Conservation (phyloP, 2,113 vertebrate genomes). For the Bubalus kerabau region DNA sequence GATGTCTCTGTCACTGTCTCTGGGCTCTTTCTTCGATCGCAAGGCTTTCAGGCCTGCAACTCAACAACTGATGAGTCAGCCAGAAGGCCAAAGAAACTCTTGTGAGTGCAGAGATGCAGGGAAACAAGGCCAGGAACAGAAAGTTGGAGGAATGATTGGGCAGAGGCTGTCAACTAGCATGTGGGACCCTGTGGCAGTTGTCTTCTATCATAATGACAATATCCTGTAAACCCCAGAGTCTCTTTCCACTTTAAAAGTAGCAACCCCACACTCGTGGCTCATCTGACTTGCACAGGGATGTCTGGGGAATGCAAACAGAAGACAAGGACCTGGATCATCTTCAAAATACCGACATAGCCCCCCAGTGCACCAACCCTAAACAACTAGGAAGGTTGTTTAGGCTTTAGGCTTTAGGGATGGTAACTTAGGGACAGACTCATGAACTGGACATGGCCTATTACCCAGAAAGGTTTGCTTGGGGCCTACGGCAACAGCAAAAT, state of each 20-base stretch:
- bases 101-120: not conserved
- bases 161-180: too few species aligned
- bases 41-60: not conserved
- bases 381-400: not conserved
- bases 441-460: not conserved
- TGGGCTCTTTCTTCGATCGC: fast-evolving
- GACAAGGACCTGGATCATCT: not conserved
- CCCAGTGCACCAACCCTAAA: not conserved
- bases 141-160: not conserved
- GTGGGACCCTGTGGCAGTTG: not conserved
- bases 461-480: not conserved
- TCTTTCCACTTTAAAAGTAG: not conserved
- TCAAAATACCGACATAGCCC: too few species aligned
- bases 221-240: not conserved
- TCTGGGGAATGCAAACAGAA: not conserved
- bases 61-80: not conserved
- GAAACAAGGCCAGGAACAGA: not conserved
- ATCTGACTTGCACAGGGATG: not conserved
- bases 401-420: not conserved
- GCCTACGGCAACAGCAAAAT: not conserved
- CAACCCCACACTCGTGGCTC: not conserved
- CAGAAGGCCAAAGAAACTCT: not conserved
- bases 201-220: not conserved
- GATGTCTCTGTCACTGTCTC: not conserved
- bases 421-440: not conserved